Base-by-base conservation (phyloP, 2,797 vertebrate genomes). In the Jordanella pulchra region DNA sequence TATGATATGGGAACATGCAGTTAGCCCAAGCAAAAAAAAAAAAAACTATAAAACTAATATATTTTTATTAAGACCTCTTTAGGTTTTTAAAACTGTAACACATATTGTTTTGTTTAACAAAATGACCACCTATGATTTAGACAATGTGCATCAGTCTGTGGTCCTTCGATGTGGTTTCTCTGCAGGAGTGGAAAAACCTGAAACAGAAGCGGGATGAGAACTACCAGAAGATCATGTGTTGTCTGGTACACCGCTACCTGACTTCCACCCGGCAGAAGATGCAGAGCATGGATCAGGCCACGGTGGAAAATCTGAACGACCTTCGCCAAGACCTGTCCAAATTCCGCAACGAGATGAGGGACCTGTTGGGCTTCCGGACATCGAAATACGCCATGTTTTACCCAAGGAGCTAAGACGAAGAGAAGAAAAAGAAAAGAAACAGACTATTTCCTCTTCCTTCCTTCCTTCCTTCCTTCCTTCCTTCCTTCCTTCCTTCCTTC, bases 341-440 rank as follows among this genome's bases (percentile, higher is more conserved):
- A 78, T 99, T 99, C 86, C 96, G 98, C 67, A 99, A 99, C 3
- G 98, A 99, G 91, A 98, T 99, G 95, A 94, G 98, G 76, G 98
- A 99, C 89, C 93, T 99, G 78, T 95, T 99, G 77, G 98, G 98
- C 56, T 99, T 99, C 88, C 95, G 97, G 84, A 99, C 98, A 68
- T 98, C 98, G 76, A 99, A 99, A 92, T 99, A 99, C 23, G 97
- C 97, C 80, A 99, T 99, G 97, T 99, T 99, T 91, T 99, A 99
- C 86, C 97, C 97, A 53, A 95, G 98, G 94, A 99, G 95, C 91
- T 99, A 94, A 93, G 54, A 28, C 28, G 30, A 47, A 65, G 12
- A 18, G 39, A 39, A 25, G 39, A 53, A n/a, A 51, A 58, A 60
- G 7, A 45, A 12, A 66, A 32, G 28, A 61, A 47, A 58, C 15